Percentiles rank a stretch among this genome's conserved stretches.
These are phyloP conservation scores for Ptilonorhynchus violaceus DNA, from an alignment of 2,113 vertebrate genomes.

Conservation along the genomic window DNA sequence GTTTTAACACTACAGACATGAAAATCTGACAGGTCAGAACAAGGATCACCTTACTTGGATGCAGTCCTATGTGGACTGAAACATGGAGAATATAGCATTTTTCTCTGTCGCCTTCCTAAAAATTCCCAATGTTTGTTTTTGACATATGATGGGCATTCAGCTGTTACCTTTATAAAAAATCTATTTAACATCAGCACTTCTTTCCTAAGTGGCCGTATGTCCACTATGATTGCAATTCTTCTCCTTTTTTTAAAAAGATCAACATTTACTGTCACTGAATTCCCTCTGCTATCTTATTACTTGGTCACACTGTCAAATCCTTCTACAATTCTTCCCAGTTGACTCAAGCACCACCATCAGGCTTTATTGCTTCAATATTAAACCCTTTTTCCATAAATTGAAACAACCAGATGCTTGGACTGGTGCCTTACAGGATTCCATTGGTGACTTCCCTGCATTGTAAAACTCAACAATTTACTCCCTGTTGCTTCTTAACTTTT, in stretches of 20 bases:
- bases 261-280: not conserved
- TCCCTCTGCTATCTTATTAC: not conserved
- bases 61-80: not conserved
- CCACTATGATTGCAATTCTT: not conserved
- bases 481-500: not conserved
- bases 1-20: not conserved
- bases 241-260: not conserved
- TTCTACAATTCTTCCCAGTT: not conserved
- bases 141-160: not conserved
- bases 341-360: not conserved
- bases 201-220: fast-evolving
- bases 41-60: not conserved
- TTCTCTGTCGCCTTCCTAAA: not conserved
- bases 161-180: not conserved
- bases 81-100: not conserved
- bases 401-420: not conserved
- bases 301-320: not conserved
- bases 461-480: not conserved
- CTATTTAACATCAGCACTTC: not conserved
- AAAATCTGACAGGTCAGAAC: not conserved
- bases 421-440: not conserved
- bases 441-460: not conserved
- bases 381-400: not conserved
- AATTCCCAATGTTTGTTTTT: not conserved
- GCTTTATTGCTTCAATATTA: not conserved